Evolutionary conservation across 2,888 invertebrate species (phyloP).

Genomic region (Pristionchus mayeri): DNA sequence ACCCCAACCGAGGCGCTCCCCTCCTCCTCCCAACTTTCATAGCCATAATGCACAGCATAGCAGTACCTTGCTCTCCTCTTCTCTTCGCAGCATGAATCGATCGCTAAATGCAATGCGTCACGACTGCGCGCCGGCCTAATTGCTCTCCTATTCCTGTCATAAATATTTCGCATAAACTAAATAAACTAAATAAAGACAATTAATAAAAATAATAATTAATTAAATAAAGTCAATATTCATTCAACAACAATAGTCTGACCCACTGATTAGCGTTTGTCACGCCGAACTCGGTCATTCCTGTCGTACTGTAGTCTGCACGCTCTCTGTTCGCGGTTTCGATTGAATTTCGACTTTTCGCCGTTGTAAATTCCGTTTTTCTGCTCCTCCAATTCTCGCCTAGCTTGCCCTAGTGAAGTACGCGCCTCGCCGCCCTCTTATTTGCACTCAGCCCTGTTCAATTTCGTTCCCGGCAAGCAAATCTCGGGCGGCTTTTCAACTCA

Average conservation of each 20-base stretch:
- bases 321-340: not conserved
- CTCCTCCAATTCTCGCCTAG: not conserved
- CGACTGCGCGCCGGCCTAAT: conserved; percentile 1
- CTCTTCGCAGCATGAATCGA: not conserved
- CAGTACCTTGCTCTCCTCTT: too few relatives aligned
- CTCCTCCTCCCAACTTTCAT: too few relatives aligned
- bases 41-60: not conserved
- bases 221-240: not conserved
- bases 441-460: conserved; percentile 26
- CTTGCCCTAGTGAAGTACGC: conserved; percentile 25
- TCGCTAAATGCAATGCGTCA: not conserved
- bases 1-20: not conserved
- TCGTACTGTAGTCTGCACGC: conserved; percentile 21
- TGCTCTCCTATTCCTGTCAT: too few relatives aligned
- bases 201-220: not conserved
- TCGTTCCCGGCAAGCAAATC: conserved; percentile 29
- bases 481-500: conserved; percentile 34
- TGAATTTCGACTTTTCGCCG: not conserved
- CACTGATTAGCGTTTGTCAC: not conserved
- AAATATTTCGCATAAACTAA: too few relatives aligned
- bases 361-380: not conserved
- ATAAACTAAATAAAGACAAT: too few relatives aligned
- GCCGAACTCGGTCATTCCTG: not conserved
- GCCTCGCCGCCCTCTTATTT: conserved; percentile 3
- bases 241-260: not conserved